Evolutionary conservation across 1,140 invertebrate species (phyloP), one percentile per base, ranked within the genome.

Genomic region (Drosophila kurseongensis): DNA sequence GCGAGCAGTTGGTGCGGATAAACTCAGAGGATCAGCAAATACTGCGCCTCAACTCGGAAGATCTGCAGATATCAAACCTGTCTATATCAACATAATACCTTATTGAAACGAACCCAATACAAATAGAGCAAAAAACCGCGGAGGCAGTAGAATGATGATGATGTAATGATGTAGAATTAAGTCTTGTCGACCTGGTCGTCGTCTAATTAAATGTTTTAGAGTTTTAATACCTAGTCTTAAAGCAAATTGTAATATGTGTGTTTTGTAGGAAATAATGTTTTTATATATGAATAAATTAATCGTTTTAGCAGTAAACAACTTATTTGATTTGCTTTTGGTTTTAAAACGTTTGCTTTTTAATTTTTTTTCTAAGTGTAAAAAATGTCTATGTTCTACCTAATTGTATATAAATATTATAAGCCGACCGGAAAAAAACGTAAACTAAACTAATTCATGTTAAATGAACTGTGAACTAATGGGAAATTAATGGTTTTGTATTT

Each of bases 11-110:
- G 50, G 93, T 92, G 12, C 91, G 92, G 44, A 83, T 93, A 23
- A 92, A 93, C 67, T 93, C 93, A 8, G 91, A 90, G 45, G 93
- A 93, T 63, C 83, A 93, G 66, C 92, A 94, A 88, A 85, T 93
- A 61, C 80, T 92, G 56, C 92, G 92, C 55, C 79, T 93, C 36
- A 92, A 93, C 68, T 93, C 93, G 5, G 91, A 90, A 52, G 93
- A 93, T 75, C 79, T 91, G 47, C 78, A 90, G 79, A 83, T 92
- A 60, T 92, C 91, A 35, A 92, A 92, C 51, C 57, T 92, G 50
- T 92, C 91, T 48, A 91, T 92, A 84, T 92, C 91, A 42, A 91
- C 90, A 77, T 92, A 91, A 89, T 69, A 80, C 57, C 62, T 58
- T 50, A 16, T 58, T 55, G 36, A 35, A 23, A 23, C 52, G 18